Conservation (phyloP, 2,888 invertebrate genomes). For the Papilio elwesi region DNA sequence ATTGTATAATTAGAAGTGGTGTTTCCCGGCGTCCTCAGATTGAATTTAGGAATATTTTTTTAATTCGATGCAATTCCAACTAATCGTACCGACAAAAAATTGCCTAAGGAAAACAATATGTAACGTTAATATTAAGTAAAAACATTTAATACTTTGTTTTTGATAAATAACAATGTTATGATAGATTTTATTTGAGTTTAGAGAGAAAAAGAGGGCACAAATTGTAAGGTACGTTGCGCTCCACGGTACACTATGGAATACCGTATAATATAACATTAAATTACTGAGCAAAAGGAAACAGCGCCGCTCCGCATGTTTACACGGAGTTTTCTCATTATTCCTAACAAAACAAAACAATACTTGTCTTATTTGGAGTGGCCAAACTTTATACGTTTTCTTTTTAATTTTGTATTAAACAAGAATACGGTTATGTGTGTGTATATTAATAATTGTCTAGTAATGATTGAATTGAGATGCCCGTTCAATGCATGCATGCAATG, state of each 20-base stretch:
- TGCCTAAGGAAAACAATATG: too few relatives aligned
- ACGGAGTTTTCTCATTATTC: conserved; percentile 37
- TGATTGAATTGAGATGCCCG: too few relatives aligned
- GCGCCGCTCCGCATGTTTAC: conserved; percentile 22
- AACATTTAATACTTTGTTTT: background rate
- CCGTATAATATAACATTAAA: conserved; percentile 26
- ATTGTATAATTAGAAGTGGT: too few relatives aligned
- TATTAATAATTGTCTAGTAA: too few relatives aligned
- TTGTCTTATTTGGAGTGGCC: conserved; percentile 26
- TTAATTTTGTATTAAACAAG: too few relatives aligned
- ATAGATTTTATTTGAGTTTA: background rate
- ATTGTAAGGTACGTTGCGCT: background rate
- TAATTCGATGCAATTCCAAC: too few relatives aligned
- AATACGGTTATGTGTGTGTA: too few relatives aligned
- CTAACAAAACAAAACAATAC: conserved; percentile 36
- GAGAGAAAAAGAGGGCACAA: background rate
- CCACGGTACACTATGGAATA: background rate
- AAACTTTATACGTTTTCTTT: conserved; percentile 3
- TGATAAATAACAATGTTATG: background rate
- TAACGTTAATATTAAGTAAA: too few relatives aligned
- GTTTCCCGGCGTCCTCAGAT: too few relatives aligned
- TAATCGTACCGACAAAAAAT: too few relatives aligned
- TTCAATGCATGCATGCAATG: too few relatives aligned
- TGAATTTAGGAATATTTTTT: too few relatives aligned
- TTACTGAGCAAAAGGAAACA: conserved; percentile 25